Percentiles rank a stretch among this genome's conserved stretches.
Conservation (phyloP, 53 echinoderm and acorn worm species). For the Paracentrotus lividus region DNA sequence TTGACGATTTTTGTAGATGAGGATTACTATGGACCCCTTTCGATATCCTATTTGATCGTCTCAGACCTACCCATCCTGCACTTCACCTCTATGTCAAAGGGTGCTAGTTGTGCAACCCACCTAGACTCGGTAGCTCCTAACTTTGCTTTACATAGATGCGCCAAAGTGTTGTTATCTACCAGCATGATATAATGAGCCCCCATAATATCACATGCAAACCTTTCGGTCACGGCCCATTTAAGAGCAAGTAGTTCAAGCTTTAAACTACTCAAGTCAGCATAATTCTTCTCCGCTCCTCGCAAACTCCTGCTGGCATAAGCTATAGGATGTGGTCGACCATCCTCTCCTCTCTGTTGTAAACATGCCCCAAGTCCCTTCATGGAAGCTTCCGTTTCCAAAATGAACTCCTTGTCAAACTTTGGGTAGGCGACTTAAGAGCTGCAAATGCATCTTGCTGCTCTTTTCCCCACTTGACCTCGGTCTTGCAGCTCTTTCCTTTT, state of each 20-base stretch:
- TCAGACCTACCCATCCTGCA: neutral
- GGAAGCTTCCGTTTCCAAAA: constrained; percentile 1
- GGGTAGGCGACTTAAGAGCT: neutral
- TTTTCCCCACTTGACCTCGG: neutral
- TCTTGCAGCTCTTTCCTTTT: neutral
- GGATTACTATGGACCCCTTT: too few relatives aligned
- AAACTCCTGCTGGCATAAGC: constrained; percentile 11
- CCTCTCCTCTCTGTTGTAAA: neutral
- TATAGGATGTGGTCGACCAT: neutral
- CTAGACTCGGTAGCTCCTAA: constrained; percentile 1
- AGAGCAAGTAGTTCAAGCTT: neutral
- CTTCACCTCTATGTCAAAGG: constrained; percentile 64
- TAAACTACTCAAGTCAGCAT: neutral
- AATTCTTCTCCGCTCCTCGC: neutral
- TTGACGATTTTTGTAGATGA: too few relatives aligned
- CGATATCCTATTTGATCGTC: too few relatives aligned
- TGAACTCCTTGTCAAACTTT: neutral
- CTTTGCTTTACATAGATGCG: neutral
- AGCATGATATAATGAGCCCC: neutral
- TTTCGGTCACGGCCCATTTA: constrained; percentile 4
- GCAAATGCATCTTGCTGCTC: neutral
- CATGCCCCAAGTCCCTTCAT: constrained; percentile 14
- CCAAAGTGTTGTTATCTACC: neutral
- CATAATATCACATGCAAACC: neutral
- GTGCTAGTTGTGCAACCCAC: constrained; percentile 72